phyloP scores from a whole-genome alignment of 2,888 invertebrate species.

The Aphodius granarius region DNA sequence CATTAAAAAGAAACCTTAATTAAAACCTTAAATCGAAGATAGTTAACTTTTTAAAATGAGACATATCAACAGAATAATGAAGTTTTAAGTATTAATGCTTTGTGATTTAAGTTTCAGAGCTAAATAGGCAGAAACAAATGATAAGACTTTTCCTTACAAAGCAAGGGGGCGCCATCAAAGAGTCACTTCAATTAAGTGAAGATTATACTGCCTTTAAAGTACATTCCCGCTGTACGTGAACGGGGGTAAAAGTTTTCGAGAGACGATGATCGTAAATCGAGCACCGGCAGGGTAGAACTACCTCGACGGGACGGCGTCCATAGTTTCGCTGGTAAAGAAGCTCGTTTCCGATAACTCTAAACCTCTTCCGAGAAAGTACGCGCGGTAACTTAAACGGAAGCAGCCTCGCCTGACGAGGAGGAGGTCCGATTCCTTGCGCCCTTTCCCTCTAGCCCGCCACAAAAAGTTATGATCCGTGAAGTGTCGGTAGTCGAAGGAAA shows the following conservation, averaged over 20 bases:
- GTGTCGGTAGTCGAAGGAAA: not conserved
- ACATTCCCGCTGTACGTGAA: not conserved
- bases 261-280: not conserved
- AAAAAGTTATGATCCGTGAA: not conserved
- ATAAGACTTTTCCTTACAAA: not conserved
- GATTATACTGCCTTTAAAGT: not conserved
- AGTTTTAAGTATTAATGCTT: not conserved
- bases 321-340: not conserved
- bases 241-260: not conserved
- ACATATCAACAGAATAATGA: not conserved
- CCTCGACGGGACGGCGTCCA: not conserved
- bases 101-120: not conserved
- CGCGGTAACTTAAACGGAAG: not conserved
- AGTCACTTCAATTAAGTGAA: not conserved
- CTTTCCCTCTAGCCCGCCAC: not conserved
- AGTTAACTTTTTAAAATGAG: too few relatives aligned
- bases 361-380: not conserved
- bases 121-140: not conserved
- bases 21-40: too few relatives aligned
- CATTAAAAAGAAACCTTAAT: too few relatives aligned
- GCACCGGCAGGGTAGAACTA: not conserved
- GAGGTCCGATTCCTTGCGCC: not conserved
- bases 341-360: not conserved
- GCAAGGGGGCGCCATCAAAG: not conserved
- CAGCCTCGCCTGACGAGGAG: not conserved